Conservation (phyloP, 2,888 invertebrate species). For the Acrobasis repandana region DNA sequence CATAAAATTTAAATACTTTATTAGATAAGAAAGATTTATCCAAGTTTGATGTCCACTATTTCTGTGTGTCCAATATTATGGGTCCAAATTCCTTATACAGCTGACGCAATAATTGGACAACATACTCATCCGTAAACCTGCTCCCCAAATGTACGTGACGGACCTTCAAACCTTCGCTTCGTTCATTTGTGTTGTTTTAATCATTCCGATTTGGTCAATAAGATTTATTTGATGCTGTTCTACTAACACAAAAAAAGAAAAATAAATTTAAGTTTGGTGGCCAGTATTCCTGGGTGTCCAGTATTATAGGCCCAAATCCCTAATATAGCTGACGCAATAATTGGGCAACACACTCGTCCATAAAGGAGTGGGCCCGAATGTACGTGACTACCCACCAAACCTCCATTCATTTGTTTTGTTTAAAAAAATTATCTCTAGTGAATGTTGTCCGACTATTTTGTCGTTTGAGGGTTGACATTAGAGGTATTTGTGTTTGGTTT, state of each 20-base stretch:
- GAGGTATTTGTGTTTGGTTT: background rate
- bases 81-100: conserved; percentile 32
- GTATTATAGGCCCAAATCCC: conserved; percentile 20
- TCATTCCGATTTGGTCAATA: no score
- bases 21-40: no score
- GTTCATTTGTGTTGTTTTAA: no score
- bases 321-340: conserved; percentile 47
- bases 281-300: background rate
- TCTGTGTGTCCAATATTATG: conserved; percentile 18
- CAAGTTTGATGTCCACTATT: no score
- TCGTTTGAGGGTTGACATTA: background rate
- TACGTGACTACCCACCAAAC: conserved; percentile 42
- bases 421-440: conserved; percentile 8
- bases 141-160: conserved; percentile 41
- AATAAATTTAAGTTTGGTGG: no score
- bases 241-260: no score
- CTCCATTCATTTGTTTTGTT: conserved; percentile 19
- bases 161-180: conserved; percentile 24
- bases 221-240: no score
- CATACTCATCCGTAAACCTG: conserved; percentile 43
- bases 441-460: background rate
- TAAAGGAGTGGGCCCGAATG: conserved; percentile 32
- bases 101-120: conserved; percentile 48
- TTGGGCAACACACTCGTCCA: conserved; percentile 45
- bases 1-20: no score